A percentile compares a stretch with the other conserved stretches of the same genome.
These are phyloP conservation scores for Bedellia somnulentella DNA, from an alignment of 2,888 invertebrate species.

Conservation along the genomic window DNA sequence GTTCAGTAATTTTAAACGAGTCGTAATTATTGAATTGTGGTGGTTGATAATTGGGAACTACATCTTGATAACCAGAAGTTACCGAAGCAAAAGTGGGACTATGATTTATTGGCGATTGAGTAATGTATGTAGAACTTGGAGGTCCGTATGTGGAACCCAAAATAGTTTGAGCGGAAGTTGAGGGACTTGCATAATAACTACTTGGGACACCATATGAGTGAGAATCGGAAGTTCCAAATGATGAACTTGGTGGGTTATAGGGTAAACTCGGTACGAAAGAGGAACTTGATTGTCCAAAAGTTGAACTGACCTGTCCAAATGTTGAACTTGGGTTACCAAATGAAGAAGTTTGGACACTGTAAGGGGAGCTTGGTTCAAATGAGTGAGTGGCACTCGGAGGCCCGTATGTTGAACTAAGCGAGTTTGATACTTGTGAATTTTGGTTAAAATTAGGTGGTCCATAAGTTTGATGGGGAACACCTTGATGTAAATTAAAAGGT, in stretches of 20 bases:
- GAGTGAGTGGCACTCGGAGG: conserved; percentile 11
- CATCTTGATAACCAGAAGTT: conserved; percentile 21
- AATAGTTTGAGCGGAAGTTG: conserved; percentile 1
- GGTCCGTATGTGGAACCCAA: conserved; percentile 3
- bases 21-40: conserved; percentile 24
- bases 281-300: conserved; percentile 19
- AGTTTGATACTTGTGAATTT: conserved; percentile 15
- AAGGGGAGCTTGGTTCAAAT: conserved; percentile 7
- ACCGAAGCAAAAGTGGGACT: conserved; percentile 19
- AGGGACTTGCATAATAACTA: conserved; percentile 5
- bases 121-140: conserved; percentile 6
- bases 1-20: conserved; percentile 19
- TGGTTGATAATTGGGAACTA: conserved; percentile 23
- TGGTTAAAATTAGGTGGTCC: conserved; percentile 25
- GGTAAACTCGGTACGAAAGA: too few relatives aligned
- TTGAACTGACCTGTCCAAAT: conserved; percentile 15
- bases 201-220: conserved; percentile 21
- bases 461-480: conserved; percentile 26
- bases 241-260: conserved; percentile 15
- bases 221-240: conserved; percentile 15
- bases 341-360: conserved; percentile 13
- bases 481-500: conserved; percentile 23
- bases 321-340: conserved; percentile 15
- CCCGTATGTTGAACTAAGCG: conserved; percentile 23
- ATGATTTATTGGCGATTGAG: conserved; percentile 7